A percentile compares a stretch with the other conserved stretches of the same genome.
These are phyloP conservation scores for Acleris literana DNA, from an alignment of 2,888 invertebrate genomes.

Conservation along the genomic window DNA sequence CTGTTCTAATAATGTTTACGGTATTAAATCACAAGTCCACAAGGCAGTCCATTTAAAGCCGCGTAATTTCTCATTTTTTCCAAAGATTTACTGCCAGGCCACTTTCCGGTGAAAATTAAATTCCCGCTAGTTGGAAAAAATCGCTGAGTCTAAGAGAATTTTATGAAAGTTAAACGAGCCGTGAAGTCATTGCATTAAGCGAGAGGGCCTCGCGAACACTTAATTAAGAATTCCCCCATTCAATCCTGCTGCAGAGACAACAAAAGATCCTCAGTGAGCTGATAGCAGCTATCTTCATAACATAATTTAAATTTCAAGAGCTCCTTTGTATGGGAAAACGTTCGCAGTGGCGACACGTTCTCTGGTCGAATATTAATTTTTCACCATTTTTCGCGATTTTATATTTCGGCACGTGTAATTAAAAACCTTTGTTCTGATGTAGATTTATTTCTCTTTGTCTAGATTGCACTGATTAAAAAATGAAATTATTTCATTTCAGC, in stretches of 20 bases:
- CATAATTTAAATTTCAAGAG: conserved; percentile 75
- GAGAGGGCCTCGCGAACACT: conserved; percentile 79
- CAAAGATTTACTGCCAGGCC: conserved; percentile 23
- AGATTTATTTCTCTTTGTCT: conserved; percentile 19
- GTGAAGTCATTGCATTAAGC: conserved; percentile 81
- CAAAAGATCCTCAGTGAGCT: conserved; percentile 69
- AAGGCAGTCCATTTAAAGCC: not conserved
- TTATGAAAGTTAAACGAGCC: conserved; percentile 82
- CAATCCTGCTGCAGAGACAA: conserved; percentile 67
- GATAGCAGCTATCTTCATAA: conserved; percentile 69
- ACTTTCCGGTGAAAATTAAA: conserved; percentile 59
- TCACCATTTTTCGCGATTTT: conserved; percentile 26
- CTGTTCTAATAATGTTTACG: not conserved
- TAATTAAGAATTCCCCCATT: conserved; percentile 78
- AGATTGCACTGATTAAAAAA: not conserved
- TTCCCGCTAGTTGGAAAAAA: conserved; percentile 70
- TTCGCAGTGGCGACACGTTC: conserved; percentile 55
- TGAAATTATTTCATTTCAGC: not conserved
- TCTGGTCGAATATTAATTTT: conserved; percentile 59
- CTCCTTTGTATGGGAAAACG: conserved; percentile 42
- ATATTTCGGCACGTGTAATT: conserved; percentile 22
- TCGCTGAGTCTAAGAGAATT: conserved; percentile 78
- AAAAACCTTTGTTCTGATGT: conserved; percentile 7
- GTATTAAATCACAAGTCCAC: conserved; percentile 1
- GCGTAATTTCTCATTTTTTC: not conserved